These are phyloP conservation scores for Drosophila infuscata DNA, from an alignment of 2,888 invertebrate species.

Conservation along the genomic window DNA sequence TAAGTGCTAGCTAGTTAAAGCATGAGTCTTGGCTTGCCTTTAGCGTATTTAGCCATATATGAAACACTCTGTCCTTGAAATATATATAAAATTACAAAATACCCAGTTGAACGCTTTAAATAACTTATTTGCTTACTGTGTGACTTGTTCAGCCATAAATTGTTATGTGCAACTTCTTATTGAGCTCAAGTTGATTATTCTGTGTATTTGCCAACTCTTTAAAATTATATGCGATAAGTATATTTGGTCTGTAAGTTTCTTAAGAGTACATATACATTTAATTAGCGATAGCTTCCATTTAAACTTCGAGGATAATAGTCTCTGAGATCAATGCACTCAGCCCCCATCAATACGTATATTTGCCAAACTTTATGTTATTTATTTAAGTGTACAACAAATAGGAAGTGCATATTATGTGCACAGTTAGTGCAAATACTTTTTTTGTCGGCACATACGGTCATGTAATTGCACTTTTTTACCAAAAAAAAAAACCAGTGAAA, in stretches of 20 bases:
- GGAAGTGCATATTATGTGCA: background rate
- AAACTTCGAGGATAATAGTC: background rate
- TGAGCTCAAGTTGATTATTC: background rate
- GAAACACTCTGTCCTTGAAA: background rate
- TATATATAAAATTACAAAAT: background rate
- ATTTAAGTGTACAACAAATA: background rate
- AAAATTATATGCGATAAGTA: background rate
- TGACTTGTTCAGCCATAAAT: background rate
- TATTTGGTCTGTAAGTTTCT: background rate
- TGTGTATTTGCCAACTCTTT: background rate
- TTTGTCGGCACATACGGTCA: background rate
- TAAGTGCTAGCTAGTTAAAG: conserved; percentile 47
- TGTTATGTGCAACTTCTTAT: background rate
- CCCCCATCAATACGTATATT: background rate
- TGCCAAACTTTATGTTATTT: background rate
- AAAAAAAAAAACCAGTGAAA: background rate
- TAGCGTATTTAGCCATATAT: background rate
- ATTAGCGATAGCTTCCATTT: background rate
- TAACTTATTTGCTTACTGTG: background rate
- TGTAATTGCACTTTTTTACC: background rate
- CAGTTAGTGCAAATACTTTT: conserved; percentile 11
- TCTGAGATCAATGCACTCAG: background rate
- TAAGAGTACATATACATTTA: background rate
- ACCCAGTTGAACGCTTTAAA: background rate
- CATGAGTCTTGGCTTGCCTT: conserved; percentile 9